Base-by-base conservation (phyloP, 2,113 vertebrate genomes). In the Lota lota region DNA sequence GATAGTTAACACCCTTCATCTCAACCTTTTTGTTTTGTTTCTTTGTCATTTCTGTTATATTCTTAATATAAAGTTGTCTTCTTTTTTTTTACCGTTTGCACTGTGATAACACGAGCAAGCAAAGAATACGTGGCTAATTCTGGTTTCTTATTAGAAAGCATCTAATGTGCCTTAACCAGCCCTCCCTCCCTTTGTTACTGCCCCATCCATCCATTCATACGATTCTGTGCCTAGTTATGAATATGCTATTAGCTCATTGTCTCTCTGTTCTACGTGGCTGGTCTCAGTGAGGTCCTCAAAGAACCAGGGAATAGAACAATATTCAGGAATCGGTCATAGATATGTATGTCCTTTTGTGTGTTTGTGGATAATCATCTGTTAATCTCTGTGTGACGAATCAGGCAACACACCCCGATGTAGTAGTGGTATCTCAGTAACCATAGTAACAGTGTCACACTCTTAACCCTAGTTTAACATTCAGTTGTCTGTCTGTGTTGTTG, bases 111-210 rank as follows among this genome's bases (percentile, higher is more conserved):
- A 66, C 59, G 67, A 66, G 72, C 67, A 21, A 47, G 36, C 36
- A 75, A 51, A 77, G 70, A 60, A 5, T 1, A 47, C 40, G 12
- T 8, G 10, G 40, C 40, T 10, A 47, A 47, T 11, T 47, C 40
- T 14, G 40, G 40, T 47, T 47, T 14, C 40, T 47, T 47, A 12
- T 47, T 10, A 47, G 66, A 21, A 47, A 74, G 76, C 79, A 75
- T 85, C 85, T 85, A 33, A 69, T 28, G 88, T 91, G 89, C 85
- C 87, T 91, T 92, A 78, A 76, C 22, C 40, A 47, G 40, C 40
- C 40, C 40, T 47, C 40, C 10, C 40, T 14, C 10, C 40, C 40
- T 11, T 47, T 14, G 10, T 47, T 11, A 47, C 7, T 12, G 12
- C 40, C 40, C 8, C 40, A 47, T 14, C 40, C 7, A 11, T 14